These are phyloP conservation scores for Nemurella pictetii DNA, from an alignment of 2,888 invertebrate species.

Conservation along the genomic window DNA sequence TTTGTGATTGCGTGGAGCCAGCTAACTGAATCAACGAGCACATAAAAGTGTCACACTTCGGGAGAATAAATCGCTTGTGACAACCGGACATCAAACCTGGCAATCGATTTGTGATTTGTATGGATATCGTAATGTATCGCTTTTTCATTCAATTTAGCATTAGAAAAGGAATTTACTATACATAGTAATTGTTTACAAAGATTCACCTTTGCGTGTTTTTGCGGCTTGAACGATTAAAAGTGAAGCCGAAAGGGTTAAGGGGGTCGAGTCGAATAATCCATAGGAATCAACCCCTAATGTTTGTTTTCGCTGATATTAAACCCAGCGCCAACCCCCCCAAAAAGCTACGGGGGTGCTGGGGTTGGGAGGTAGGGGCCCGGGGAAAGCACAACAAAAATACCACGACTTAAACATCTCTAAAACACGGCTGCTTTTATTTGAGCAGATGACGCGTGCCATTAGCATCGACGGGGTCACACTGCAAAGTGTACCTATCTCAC, in stretches of 20 bases:
- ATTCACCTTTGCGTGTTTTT: slow-evolving; percentile 27
- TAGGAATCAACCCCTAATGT: slow-evolving; percentile 39
- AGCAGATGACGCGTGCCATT: background rate
- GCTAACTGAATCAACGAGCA: too few species aligned
- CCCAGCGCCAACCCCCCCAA: slow-evolving; percentile 50
- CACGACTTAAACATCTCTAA: background rate
- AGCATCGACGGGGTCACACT: background rate
- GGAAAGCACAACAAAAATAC: slow-evolving; percentile 9
- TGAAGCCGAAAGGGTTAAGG: slow-evolving; percentile 13
- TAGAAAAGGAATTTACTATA: background rate
- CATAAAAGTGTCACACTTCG: background rate
- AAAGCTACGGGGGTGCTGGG: slow-evolving; percentile 38
- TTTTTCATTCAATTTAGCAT: background rate
- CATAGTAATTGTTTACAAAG: slow-evolving; percentile 16
- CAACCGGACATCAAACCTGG: background rate
- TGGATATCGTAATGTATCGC: background rate
- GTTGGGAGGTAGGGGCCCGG: slow-evolving; percentile 26
- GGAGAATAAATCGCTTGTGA: background rate
- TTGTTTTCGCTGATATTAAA: slow-evolving; percentile 39
- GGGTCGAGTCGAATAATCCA: slow-evolving; percentile 35
- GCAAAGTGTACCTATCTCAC: background rate
- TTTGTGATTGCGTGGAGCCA: too few species aligned
- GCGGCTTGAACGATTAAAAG: slow-evolving; percentile 28
- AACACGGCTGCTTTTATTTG: background rate
- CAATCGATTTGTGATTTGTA: background rate